phyloP scores from a whole-genome alignment of 2,113 vertebrate species.

The Grallaria varia region DNA sequence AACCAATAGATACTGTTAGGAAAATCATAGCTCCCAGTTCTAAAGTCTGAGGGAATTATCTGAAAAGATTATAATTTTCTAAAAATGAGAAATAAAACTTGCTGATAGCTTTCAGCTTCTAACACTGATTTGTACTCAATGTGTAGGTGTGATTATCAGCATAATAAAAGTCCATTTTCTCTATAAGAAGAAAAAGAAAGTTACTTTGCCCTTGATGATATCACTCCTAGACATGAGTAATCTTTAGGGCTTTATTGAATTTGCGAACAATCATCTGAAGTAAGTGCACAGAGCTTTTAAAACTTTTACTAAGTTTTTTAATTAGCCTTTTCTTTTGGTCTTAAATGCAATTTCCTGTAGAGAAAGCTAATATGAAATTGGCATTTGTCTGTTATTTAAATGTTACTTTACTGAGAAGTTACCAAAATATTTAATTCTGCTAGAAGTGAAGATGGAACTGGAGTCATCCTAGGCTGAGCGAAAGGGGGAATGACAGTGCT shows the following conservation, averaged over 20 bases:
- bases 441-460: not conserved
- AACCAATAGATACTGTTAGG: not conserved
- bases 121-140: not conserved
- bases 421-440: not conserved
- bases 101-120: not conserved
- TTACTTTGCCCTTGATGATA: conserved; percentile 15
- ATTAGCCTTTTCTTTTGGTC: not conserved
- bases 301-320: conserved; percentile 4
- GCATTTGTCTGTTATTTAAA: not conserved
- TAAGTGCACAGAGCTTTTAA: not conserved
- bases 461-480: not conserved
- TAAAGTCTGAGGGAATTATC: not conserved
- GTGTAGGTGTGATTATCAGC: conserved; percentile 26
- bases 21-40: not conserved
- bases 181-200: not conserved
- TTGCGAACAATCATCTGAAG: conserved; percentile 7
- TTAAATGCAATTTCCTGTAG: not conserved
- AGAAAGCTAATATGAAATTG: not conserved
- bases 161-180: conserved; percentile 45
- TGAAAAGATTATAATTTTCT: not conserved
- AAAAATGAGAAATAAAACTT: not conserved
- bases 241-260: conserved; percentile 16
- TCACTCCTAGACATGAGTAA: not conserved
- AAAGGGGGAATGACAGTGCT: not conserved
- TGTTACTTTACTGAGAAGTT: not conserved